Evolutionary conservation across 2,113 vertebrate genomes (phyloP).

Genomic region (Percina caprodes): DNA sequence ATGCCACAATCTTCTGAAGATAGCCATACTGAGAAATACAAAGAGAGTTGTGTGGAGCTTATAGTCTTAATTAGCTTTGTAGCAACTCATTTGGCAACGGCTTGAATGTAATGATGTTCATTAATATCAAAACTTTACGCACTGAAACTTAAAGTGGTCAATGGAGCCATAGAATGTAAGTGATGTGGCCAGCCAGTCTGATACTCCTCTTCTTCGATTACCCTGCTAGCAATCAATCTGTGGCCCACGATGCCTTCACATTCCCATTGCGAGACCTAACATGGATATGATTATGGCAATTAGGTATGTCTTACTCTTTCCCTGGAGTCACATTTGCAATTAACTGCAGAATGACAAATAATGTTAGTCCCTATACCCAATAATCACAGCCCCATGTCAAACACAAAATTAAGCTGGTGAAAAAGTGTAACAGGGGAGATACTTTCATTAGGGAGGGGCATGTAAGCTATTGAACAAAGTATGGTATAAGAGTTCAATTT

Average conservation of each 20-base stretch:
- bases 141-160: neutral
- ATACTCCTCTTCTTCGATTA: constrained; percentile 12
- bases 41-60: no score
- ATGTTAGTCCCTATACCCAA: neutral
- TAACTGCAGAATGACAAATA: constrained; percentile 62
- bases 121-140: no score
- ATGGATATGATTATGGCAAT: constrained; percentile 54
- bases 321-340: constrained; percentile 56
- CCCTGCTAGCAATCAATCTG: constrained; percentile 36
- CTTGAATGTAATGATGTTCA: no score
- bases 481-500: constrained; percentile 15
- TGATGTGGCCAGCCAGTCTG: constrained; percentile 38
- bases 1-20: no score
- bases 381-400: constrained; percentile 21
- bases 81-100: no score
- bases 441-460: constrained; percentile 35
- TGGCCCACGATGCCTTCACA: constrained; percentile 36
- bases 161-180: neutral
- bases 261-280: constrained; percentile 24
- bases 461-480: constrained; percentile 20
- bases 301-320: constrained; percentile 36
- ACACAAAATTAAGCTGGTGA: constrained; percentile 35
- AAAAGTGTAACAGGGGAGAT: constrained; percentile 24
- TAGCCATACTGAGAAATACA: no score
- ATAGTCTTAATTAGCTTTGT: no score